Conservation (phyloP, 2,888 invertebrate species). For the Druceiella hillmani region DNA sequence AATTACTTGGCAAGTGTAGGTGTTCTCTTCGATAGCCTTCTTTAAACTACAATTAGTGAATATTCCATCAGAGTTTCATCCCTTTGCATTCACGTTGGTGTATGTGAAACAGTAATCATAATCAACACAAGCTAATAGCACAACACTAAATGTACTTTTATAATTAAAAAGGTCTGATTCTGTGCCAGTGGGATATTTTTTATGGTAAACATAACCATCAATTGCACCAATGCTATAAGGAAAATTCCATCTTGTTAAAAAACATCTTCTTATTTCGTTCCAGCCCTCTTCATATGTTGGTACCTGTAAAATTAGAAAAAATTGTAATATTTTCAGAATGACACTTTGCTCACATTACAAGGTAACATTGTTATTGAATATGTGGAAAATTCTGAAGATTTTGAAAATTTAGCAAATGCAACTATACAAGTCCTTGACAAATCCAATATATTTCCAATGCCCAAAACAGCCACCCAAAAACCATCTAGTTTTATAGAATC, state of each 20-base stretch:
- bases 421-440: slow-evolving; percentile 1
- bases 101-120: slow-evolving; percentile 16
- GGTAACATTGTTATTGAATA: slow-evolving; percentile 1
- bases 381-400: not conserved
- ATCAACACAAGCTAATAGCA: slow-evolving; percentile 18
- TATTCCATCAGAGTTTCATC: slow-evolving; percentile 11
- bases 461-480: too few species aligned
- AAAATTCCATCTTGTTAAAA: slow-evolving; percentile 4
- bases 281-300: not conserved
- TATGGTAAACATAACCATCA: not conserved
- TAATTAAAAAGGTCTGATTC: slow-evolving; percentile 5
- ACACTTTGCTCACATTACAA: not conserved
- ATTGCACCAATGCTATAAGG: slow-evolving; percentile 2
- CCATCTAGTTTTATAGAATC: not conserved
- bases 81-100: slow-evolving; percentile 13
- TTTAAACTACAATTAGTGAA: slow-evolving; percentile 3
- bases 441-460: not conserved
- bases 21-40: slow-evolving; percentile 3
- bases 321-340: slow-evolving; percentile 3
- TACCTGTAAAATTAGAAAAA: slow-evolving; percentile 4
- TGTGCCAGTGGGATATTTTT: slow-evolving; percentile 3
- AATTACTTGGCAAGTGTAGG: slow-evolving; percentile 4
- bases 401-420: not conserved
- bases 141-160: slow-evolving; percentile 13
- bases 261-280: slow-evolving; percentile 4